phyloP scores from a whole-genome alignment of 2,888 invertebrate species.

The Drosophila putrida region DNA sequence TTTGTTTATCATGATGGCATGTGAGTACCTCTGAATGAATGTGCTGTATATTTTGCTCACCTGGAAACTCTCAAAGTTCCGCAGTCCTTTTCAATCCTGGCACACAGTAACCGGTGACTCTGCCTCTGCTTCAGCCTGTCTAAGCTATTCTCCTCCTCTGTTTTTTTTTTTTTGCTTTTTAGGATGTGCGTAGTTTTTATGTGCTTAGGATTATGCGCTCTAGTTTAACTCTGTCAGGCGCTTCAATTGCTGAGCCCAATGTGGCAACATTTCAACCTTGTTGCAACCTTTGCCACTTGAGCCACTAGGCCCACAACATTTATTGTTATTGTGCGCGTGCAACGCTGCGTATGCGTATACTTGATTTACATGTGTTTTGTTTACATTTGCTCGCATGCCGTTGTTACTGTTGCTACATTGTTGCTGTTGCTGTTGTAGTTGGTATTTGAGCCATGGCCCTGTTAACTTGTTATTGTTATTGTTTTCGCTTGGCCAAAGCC shows the following conservation, averaged over 20 bases:
- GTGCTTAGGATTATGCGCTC: constrained; percentile 73
- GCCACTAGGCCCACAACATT: constrained; percentile 8
- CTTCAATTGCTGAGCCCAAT: constrained; percentile 40
- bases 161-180: constrained; percentile 20
- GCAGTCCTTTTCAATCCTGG: constrained; percentile 8
- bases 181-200: constrained; percentile 65
- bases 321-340: constrained; percentile 73
- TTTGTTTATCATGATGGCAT: constrained; percentile 1
- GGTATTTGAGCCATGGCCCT: constrained; percentile 37
- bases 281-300: constrained; percentile 21
- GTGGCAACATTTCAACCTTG: constrained; percentile 8
- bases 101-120: constrained; percentile 13
- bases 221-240: constrained; percentile 48
- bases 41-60: constrained; percentile 27
- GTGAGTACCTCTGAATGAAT: constrained; percentile 4
- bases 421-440: constrained; percentile 23
- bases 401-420: constrained; percentile 24
- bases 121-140: background rate
- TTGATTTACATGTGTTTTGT: constrained; percentile 77
- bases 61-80: constrained; percentile 37
- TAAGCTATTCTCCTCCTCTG: constrained; percentile 18
- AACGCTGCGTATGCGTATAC: constrained; percentile 77
- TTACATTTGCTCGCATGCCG: constrained; percentile 46
- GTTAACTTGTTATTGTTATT: constrained; percentile 66
- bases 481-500: constrained; percentile 65